These are phyloP conservation scores for Rhea americana DNA, from an alignment of 2,113 vertebrate genomes.

Conservation along the genomic window DNA sequence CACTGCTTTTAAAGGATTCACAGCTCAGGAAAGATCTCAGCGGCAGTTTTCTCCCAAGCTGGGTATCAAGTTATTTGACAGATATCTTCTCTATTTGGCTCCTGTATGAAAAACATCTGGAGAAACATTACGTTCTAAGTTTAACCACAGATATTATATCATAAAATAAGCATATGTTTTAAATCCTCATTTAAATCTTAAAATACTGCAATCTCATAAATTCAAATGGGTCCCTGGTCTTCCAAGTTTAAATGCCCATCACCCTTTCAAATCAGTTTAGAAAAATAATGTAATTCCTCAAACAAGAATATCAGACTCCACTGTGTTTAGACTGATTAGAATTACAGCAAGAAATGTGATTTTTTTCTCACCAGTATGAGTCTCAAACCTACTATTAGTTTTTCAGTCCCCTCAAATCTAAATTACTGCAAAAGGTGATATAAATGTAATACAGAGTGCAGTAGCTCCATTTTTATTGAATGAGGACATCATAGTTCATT, in stretches of 20 bases:
- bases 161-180: constrained; percentile 31
- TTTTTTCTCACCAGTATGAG: background rate
- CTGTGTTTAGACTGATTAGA: background rate
- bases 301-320: background rate
- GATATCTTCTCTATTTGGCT: constrained; percentile 15
- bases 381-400: constrained; percentile 11
- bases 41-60: constrained; percentile 6
- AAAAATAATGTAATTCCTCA: background rate
- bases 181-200: constrained; percentile 37
- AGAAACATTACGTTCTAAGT: constrained; percentile 15
- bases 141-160: constrained; percentile 47
- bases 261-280: background rate
- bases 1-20: constrained; percentile 18
- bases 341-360: background rate
- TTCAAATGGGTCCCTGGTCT: background rate
- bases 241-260: constrained; percentile 3
- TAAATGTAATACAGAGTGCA: background rate
- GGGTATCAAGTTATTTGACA: constrained; percentile 49
- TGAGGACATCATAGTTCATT: background rate
- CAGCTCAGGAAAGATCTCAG: constrained; percentile 5
- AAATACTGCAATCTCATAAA: constrained; percentile 44
- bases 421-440: background rate
- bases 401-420: constrained; percentile 3
- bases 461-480: background rate
- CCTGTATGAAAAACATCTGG: constrained; percentile 33